Evolutionary conservation across 2,888 invertebrate species (phyloP), one percentile per base, ranked within the genome.

Genomic region (Polydrusus pterygomalis): DNA sequence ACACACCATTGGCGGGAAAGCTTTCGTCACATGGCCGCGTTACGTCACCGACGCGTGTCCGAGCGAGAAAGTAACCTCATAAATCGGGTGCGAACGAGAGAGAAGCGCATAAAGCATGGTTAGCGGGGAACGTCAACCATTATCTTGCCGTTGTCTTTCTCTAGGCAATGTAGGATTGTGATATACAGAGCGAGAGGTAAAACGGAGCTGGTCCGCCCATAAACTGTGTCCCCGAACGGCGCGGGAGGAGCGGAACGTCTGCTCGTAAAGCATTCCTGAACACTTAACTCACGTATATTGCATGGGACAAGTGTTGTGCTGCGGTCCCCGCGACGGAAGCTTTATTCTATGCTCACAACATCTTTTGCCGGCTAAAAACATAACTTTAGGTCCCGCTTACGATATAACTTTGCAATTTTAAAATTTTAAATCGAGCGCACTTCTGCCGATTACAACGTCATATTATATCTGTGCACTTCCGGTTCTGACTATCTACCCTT

Each of bases 91-190:
- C 84, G 87, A 87, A 86, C 85, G 87, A 87, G 87, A 88, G 88
- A 87, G 88, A 87, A 86, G 86, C 83, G 83, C 88, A 88, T 88
- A 88, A 88, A 88, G 88, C 87, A 88, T 87, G 87, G 87, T 87
- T 88, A 87, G 88, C 87, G 87, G 87, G 87, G 87, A 87, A 87
- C 87, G 87, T 87, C 88, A 87, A 88, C 88, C 88, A 88, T 88
- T 88, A 88, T 88, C 87, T 87, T 85, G 87, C 85, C 84, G 79
- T 83, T 80, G 80, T 84, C 84, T 84, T 82, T 81, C 80, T 86
- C 83, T 76, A 79, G 77, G 20, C 13, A 63, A 15, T 62, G 47
- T 10, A 49, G 38, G 3, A 45, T 68, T 40, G 38, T 45, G 38
- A 7, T 60, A 72, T 64, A 64, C 45, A n/a, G 70, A 72, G 75